phyloP scores from a whole-genome alignment of 2,797 vertebrate genomes.

The Taenioides sp. region DNA sequence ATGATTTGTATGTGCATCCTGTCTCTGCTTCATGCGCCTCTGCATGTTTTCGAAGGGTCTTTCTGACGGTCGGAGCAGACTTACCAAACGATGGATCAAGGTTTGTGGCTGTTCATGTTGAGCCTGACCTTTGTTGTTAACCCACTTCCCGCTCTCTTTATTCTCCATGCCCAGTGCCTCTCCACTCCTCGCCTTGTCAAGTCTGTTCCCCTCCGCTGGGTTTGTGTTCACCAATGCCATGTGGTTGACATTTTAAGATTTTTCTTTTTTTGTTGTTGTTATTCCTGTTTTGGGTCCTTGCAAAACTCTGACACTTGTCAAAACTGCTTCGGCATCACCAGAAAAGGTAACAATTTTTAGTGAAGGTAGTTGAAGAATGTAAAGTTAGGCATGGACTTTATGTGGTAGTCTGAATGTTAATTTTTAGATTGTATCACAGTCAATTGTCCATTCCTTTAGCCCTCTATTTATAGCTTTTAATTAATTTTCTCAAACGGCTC shows the following conservation, averaged over 20 bases:
- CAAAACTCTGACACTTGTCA: slow-evolving; percentile 39
- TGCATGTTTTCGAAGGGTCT: slow-evolving; percentile 77
- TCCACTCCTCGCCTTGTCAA: slow-evolving; percentile 53
- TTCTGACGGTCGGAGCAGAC: slow-evolving; percentile 82
- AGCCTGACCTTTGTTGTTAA: slow-evolving; percentile 42
- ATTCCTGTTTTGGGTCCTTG: slow-evolving; percentile 23
- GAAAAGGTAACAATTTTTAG: not conserved
- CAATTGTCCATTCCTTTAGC: not conserved
- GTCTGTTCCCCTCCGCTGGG: slow-evolving; percentile 56
- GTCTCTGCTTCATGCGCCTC: slow-evolving; percentile 22
- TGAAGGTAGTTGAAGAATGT: not conserved
- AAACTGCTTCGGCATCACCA: slow-evolving; percentile 25
- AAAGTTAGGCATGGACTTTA: not conserved
- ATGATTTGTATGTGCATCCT: slow-evolving; percentile 6
- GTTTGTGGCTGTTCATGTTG: slow-evolving; percentile 82
- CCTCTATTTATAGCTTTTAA: not conserved
- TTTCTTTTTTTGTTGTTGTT: slow-evolving; percentile 9
- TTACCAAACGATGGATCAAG: slow-evolving; percentile 94
- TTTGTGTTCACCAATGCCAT: slow-evolving; percentile 53
- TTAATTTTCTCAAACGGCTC: not conserved
- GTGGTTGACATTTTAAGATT: slow-evolving; percentile 47
- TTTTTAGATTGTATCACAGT: not conserved
- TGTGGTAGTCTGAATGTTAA: not conserved
- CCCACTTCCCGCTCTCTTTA: slow-evolving; percentile 7
- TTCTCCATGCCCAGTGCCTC: slow-evolving; percentile 45